Evolutionary conservation across 2,888 invertebrate genomes (phyloP).

Genomic region (Ypsolopha sequella): DNA sequence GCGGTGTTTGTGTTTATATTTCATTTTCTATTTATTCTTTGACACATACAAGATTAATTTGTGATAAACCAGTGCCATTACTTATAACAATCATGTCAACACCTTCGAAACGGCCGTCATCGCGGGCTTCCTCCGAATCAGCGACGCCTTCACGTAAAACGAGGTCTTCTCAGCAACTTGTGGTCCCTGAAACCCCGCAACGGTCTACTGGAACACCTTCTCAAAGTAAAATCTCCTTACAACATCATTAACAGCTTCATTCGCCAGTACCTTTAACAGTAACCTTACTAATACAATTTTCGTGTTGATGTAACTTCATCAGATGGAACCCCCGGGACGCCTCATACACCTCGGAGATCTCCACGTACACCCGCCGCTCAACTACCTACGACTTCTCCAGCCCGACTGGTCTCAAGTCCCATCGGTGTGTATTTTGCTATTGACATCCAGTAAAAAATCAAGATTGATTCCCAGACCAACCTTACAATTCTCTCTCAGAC

Average conservation of each 20-base stretch:
- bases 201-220: slow-evolving; percentile 52
- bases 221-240: slow-evolving; percentile 29
- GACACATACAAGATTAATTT: neutral
- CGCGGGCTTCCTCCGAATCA: slow-evolving; percentile 56
- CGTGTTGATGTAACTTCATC: neutral
- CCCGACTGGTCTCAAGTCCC: slow-evolving; percentile 51
- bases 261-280: neutral
- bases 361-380: slow-evolving; percentile 32
- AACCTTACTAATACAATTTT: neutral
- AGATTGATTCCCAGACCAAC: too few species aligned
- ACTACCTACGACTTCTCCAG: slow-evolving; percentile 48
- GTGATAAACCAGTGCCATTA: neutral
- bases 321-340: slow-evolving; percentile 24
- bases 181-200: slow-evolving; percentile 64
- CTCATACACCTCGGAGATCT: slow-evolving; percentile 29
- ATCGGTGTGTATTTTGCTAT: slow-evolving; percentile 30
- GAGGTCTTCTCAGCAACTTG: slow-evolving; percentile 52
- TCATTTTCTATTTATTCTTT: neutral
- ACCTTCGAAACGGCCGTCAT: slow-evolving; percentile 52
- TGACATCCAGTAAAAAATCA: too few species aligned
- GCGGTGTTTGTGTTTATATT: neutral
- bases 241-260: neutral
- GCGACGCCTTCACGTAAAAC: slow-evolving; percentile 57
- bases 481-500: too few species aligned
- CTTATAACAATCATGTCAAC: slow-evolving; percentile 38